Percentiles rank a stretch among this genome's conserved stretches.
Conservation (phyloP, 2,888 invertebrate species). For the Malthinus seriepunctatus region DNA sequence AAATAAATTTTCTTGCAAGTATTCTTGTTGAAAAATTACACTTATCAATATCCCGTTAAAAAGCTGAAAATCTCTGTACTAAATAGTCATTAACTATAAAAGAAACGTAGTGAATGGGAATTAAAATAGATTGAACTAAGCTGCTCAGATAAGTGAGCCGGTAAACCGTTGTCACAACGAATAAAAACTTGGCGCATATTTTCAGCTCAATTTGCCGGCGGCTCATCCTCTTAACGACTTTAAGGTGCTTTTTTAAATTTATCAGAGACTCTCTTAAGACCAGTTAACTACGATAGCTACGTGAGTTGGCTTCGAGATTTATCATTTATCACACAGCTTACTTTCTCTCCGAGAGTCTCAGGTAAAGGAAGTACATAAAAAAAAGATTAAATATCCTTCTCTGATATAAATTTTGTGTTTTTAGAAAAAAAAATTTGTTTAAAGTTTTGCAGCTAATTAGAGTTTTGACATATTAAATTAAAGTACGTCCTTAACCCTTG, state of each 20-base stretch:
- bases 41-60: constrained; percentile 24
- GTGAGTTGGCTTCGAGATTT: constrained; percentile 43
- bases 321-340: constrained; percentile 34
- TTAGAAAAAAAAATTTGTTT: neutral
- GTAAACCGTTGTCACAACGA: constrained; percentile 44
- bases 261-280: constrained; percentile 47
- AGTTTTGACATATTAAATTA: constrained; percentile 31
- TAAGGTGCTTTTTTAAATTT: constrained; percentile 53
- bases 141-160: constrained; percentile 39
- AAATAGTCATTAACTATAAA: constrained; percentile 29
- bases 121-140: constrained; percentile 39
- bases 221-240: constrained; percentile 52
- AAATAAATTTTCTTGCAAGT: constrained; percentile 13
- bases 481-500: constrained; percentile 18
- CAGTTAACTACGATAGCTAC: constrained; percentile 45
- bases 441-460: constrained; percentile 8
- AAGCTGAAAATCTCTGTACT: constrained; percentile 27
- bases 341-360: constrained; percentile 18
- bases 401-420: constrained; percentile 25
- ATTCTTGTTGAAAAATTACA: constrained; percentile 24
- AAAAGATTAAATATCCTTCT: constrained; percentile 40
- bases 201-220: constrained; percentile 53
- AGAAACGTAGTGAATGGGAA: constrained; percentile 32
- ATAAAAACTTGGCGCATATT: constrained; percentile 49
- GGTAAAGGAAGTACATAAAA: constrained; percentile 38